Base-by-base conservation (phyloP, 2,797 vertebrate genomes). In the Microctenopoma stevenorrisi region DNA sequence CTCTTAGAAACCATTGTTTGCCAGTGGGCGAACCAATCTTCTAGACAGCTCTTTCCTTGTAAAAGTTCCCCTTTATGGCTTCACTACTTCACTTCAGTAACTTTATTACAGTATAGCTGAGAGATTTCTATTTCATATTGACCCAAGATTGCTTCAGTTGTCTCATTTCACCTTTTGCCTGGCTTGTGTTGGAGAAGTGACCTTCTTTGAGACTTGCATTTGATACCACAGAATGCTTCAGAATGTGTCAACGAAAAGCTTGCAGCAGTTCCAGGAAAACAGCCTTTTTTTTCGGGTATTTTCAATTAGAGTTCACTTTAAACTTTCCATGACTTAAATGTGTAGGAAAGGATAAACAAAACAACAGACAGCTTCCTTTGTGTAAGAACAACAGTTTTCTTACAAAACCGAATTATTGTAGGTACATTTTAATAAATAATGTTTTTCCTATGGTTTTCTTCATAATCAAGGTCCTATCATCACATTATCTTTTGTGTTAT, bases 121-220 rank as follows among this genome's bases (percentile, higher is more conserved):
- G 95, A 96, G 95, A 96, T 96, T 97, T 96, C 96, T 96, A 95
- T 97, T 95, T 97, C 94, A 95, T 95, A 96, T 95, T 97, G 96
- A 96, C 96, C 95, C 95, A 94, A 95, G 95, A 96, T 97, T 97
- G 96, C 95, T 96, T 97, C 95, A 95, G 95, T 97, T 97, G 95
- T 96, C 96, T 95, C 93, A 94, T 96, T 94, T 96, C 97, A 97
- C 96, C 96, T 98, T 96, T 96, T 96, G 96, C 95, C 94, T 94
- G 91, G 93, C 85, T 95, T 91, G 93, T 95, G 96, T 95, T 96
- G 95, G 93, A 95, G 95, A 94, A 94, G 94, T 96, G 95, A 97
- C 96, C 96, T 96, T 95, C 92, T 94, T 93, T 91, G 92, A 95
- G 94, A 95, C 94, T 94, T 90, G 92, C 93, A 96, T 95, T 96